These are phyloP conservation scores for Lepidocyrtoides sp. DNA, from an alignment of 2,888 invertebrate genomes.

Conservation along the genomic window DNA sequence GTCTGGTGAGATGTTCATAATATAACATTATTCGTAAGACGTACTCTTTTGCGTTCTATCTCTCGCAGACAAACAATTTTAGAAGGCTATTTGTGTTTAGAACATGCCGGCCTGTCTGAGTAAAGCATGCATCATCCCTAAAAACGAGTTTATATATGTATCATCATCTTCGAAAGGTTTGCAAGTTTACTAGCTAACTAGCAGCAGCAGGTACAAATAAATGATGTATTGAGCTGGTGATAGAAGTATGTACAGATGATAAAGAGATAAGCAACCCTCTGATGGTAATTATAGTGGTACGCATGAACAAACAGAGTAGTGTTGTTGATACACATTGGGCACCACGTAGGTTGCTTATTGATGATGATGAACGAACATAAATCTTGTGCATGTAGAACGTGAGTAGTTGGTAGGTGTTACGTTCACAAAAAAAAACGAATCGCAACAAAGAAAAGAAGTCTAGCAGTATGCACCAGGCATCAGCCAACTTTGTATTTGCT, in stretches of 20 bases:
- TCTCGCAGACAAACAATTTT: background rate
- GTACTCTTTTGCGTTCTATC: background rate
- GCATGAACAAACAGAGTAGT: conserved; percentile 42
- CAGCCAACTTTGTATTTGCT: background rate
- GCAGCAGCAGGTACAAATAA: background rate
- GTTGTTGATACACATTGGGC: conserved; percentile 30
- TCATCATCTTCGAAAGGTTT: background rate
- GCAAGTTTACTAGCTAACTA: background rate
- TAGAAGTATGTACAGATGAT: background rate
- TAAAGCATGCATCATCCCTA: background rate
- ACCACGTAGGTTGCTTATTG: conserved; percentile 18
- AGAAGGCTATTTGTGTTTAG: background rate
- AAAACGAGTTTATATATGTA: background rate
- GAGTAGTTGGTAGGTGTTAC: background rate
- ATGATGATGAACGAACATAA: conserved; percentile 27
- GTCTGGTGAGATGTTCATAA: no score
- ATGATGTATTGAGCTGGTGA: conserved; percentile 7
- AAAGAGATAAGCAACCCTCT: conserved; percentile 16
- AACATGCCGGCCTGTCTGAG: background rate
- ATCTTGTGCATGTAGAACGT: background rate
- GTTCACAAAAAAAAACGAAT: background rate
- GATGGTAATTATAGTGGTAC: conserved; percentile 20
- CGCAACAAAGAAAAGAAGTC: conserved; percentile 6
- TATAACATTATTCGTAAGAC: no score
- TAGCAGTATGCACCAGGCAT: background rate